Evolutionary conservation across 1,140 invertebrate genomes (phyloP).

Genomic region (Drosophila paulistorum): DNA sequence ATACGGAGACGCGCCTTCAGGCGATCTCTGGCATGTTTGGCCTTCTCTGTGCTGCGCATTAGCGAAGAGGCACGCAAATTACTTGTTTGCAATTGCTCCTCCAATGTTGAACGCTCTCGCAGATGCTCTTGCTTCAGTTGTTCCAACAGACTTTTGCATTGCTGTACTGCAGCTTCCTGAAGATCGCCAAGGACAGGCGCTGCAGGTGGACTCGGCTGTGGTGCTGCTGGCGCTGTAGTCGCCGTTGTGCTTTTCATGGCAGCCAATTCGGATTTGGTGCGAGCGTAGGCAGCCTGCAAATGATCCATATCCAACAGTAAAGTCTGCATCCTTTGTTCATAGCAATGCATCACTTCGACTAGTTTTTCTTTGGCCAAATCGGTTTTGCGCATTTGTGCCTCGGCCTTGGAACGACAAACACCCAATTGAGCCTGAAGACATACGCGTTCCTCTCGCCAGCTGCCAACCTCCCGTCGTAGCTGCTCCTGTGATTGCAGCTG

Average conservation of each 20-base stretch:
- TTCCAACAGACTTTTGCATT: slow-evolving; percentile 87
- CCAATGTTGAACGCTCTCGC: slow-evolving; percentile 80
- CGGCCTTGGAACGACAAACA: slow-evolving; percentile 74
- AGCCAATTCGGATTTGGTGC: slow-evolving; percentile 84
- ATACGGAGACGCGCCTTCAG: slow-evolving; percentile 72
- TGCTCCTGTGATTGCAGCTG: slow-evolving; percentile 85
- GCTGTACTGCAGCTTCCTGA: slow-evolving; percentile 85
- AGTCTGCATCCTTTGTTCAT: slow-evolving; percentile 86
- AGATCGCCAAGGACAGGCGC: slow-evolving; percentile 83
- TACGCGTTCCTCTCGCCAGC: slow-evolving; percentile 76
- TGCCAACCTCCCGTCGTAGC: slow-evolving; percentile 84
- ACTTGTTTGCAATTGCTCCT: slow-evolving; percentile 51
- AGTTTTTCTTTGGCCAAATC: slow-evolving; percentile 85
- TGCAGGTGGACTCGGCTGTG: slow-evolving; percentile 83
- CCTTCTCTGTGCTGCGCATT: slow-evolving; percentile 59
- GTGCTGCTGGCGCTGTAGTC: background rate
- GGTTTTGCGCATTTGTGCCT: slow-evolving; percentile 82
- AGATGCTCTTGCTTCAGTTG: slow-evolving; percentile 86
- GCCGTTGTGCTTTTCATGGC: slow-evolving; percentile 83
- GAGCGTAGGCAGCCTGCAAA: slow-evolving; percentile 85
- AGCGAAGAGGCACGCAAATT: slow-evolving; percentile 32
- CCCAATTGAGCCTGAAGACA: slow-evolving; percentile 77
- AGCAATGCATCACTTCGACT: slow-evolving; percentile 85
- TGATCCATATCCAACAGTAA: slow-evolving; percentile 86
- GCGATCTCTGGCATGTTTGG: slow-evolving; percentile 70